Conservation (phyloP, 2,113 vertebrate genomes). For the Syngnathus typhle region DNA sequence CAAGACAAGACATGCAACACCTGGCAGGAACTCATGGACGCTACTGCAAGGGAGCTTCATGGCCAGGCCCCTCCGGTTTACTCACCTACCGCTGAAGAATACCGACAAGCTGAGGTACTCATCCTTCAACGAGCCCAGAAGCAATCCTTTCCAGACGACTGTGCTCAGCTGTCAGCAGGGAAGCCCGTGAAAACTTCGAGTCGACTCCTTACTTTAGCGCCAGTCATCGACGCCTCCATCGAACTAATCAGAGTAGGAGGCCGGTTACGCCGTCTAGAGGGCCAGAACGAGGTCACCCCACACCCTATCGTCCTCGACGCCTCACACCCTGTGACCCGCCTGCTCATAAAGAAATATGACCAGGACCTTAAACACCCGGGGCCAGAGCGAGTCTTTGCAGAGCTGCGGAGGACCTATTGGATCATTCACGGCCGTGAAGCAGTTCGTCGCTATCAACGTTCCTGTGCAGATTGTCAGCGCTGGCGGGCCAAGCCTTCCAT, state of each 20-base stretch:
- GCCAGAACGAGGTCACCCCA: neutral
- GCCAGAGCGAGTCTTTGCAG: neutral
- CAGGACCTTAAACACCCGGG: neutral
- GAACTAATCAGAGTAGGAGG: conserved; percentile 3
- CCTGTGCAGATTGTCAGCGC: neutral
- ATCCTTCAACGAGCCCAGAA: conserved; percentile 4
- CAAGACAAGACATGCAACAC: neutral
- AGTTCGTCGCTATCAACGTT: neutral
- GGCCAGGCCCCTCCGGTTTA: neutral
- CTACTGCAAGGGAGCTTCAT: conserved; percentile 1
- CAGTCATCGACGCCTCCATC: neutral
- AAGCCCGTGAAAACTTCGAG: neutral
- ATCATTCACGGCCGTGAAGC: neutral
- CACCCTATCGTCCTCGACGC: conserved; percentile 18
- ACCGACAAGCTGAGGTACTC: neutral
- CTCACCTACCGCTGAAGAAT: conserved; percentile 1
- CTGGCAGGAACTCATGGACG: conserved; percentile 16
- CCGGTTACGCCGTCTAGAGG: too few species aligned
- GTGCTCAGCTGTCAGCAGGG: neutral
- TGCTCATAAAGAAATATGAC: too few species aligned
- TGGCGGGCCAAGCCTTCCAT: neutral
- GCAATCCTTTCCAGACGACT: conserved; percentile 8
- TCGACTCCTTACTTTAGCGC: conserved; percentile 3
- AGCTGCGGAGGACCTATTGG: neutral
- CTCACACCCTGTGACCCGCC: neutral